phyloP scores from a whole-genome alignment of 2,797 vertebrate species.

The Podarcis siculus region DNA sequence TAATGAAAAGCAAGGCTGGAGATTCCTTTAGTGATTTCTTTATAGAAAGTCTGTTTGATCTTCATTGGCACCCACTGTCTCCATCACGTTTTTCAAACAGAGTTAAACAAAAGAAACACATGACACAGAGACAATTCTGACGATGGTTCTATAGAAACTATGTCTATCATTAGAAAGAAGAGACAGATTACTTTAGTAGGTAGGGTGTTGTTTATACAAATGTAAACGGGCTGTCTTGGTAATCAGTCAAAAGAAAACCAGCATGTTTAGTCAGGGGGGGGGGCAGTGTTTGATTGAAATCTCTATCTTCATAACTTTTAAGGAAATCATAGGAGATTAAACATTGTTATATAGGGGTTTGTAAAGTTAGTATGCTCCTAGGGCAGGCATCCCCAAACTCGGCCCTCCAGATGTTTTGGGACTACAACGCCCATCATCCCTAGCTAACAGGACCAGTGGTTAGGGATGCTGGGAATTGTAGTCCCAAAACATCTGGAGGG shows the following conservation, averaged over 20 bases:
- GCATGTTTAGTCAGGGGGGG: constrained; percentile 6
- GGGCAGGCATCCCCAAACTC: too few species aligned
- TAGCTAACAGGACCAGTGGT: too few species aligned
- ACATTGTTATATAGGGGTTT: background rate
- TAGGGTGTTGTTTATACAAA: constrained; percentile 36
- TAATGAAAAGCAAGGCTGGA: constrained; percentile 33
- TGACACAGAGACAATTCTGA: constrained; percentile 25
- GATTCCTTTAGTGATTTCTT: constrained; percentile 29
- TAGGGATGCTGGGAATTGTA: too few species aligned
- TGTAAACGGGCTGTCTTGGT: constrained; percentile 21
- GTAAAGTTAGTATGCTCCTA: background rate
- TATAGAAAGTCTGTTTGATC: constrained; percentile 43
- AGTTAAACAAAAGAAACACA: constrained; percentile 24
- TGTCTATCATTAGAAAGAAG: constrained; percentile 20
- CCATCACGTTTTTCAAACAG: constrained; percentile 38
- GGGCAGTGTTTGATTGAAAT: background rate
- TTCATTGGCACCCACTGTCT: constrained; percentile 19
- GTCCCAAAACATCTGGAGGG: too few species aligned
- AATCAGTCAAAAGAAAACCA: constrained; percentile 34
- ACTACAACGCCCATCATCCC: too few species aligned
- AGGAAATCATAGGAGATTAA: background rate
- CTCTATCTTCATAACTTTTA: background rate
- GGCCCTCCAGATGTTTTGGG: too few species aligned
- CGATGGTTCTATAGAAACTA: constrained; percentile 32
- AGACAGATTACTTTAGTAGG: constrained; percentile 35